Base-by-base conservation (phyloP, 2,888 invertebrate genomes). In the Leucophenga montana region DNA sequence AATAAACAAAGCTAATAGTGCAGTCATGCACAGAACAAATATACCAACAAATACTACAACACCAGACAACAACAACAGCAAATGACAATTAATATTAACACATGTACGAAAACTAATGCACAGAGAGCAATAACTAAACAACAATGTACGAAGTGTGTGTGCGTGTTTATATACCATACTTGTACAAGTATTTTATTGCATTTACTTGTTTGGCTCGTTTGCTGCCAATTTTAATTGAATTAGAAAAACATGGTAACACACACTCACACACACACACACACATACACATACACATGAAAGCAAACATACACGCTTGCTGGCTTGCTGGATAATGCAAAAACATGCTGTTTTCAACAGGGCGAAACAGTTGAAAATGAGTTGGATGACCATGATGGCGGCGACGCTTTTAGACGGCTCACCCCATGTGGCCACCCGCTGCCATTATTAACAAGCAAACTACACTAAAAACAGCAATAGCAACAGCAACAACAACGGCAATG, bases 141-240 rank as follows among this genome's bases (percentile, higher is more conserved):
- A 18, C 56, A 16, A 18, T 18, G 9, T 18, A 16, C 54, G 8
- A 39, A 5, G 39, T 39, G 9, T 39, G 11, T 33, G 33, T 8
- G 33, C 8, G 8, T 39, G 39, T 39, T 11, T 39, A 11, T 39
- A 39, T 39, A 1, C 1, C 8, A 39, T 39, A 1, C 1, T 0
- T 27, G 11, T 57, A 57, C 13, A 31, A 22, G 22, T 27, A 27
- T 27, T 27, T 57, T 22, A 57, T 27, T 22, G 57, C 54, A 54
- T 54, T 54, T 54, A 54, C 57, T 57, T 69, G 14, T 69, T 75
- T 16, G 22, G 64, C 50, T 67, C 50, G 20, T 31, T 59, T 67
- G 73, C 75, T 72, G 76, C 72, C 77, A 77, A 82, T 83, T 83
- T 85, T 85, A 83, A 83, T 83, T 83, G 84, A 83, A 85, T 85